Evolutionary conservation across 2,113 vertebrate species (phyloP), one percentile per base, ranked within the genome.

Genomic region (Labeo rohita): DNA sequence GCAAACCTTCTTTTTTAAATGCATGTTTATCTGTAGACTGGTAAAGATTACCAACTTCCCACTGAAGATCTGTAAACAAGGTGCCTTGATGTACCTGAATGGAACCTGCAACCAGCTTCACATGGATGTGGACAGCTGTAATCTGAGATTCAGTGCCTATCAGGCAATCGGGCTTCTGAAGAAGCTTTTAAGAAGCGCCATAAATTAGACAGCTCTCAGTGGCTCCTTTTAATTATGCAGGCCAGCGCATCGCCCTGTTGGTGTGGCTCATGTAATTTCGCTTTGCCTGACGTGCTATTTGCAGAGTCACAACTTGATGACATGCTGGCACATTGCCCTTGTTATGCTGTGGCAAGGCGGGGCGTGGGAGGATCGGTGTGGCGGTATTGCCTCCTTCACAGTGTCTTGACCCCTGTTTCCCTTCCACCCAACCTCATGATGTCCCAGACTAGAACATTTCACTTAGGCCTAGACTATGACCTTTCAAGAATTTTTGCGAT

Each of bases 191-290:
- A 91, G 89, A 87, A 89, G 86, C 21, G 28, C 91, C 91, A 92
- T 94, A 93, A 94, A 94, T 95, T 91, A 93, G 89, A 90, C 90
- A 86, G 90, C 89, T 84, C 89, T 39, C 45, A 90, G 89, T 92
- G 92, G 89, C 91, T 91, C 93, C 93, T 94, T 94, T 90, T 94
- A 95, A 94, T 95, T 92, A 94, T 91, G 91, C 84, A 91, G 89
- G 90, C 88, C 91, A 87, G 91, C 86, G 85, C 15, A 87, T 93
- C 89, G 86, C 91, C 84, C 87, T 70, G 89, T 89, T 90, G 92
- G 90, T 92, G 90, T 88, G 89, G 91, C 90, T 89, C 90, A 87
- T 92, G 93, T 94, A 94, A 95, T 95, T 94, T 94, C 52, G 90
- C 86, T 86, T 73, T 85, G 88, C 89, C 86, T 87, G 89, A 92